phyloP scores from a whole-genome alignment of 2,113 vertebrate species.

The Strigops habroptila region DNA sequence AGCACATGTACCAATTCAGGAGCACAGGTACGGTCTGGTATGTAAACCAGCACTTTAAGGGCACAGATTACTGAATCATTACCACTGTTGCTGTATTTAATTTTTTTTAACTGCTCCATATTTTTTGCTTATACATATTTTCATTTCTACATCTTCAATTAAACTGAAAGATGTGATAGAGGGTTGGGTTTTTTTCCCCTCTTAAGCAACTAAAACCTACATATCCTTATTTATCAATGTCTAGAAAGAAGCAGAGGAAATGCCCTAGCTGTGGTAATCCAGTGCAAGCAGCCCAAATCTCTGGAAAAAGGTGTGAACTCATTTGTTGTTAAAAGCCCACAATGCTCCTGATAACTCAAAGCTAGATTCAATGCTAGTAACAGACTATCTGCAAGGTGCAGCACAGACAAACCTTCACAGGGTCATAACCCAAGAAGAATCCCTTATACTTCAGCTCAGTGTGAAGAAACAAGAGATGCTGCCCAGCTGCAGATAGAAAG shows the following conservation, averaged over 20 bases:
- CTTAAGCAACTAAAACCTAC: background rate
- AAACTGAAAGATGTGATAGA: background rate
- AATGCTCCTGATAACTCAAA: background rate
- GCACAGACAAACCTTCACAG: background rate
- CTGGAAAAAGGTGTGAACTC: background rate
- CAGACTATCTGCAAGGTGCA: background rate
- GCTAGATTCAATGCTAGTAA: background rate
- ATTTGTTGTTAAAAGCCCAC: background rate
- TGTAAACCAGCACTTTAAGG: background rate
- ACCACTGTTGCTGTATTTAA: fast-evolving
- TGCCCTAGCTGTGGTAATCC: background rate
- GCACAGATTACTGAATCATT: background rate
- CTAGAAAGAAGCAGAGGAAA: background rate
- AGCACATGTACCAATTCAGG: background rate
- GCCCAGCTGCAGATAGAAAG: background rate
- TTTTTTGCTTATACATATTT: background rate
- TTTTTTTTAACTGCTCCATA: background rate
- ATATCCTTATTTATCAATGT: background rate
- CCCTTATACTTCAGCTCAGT: background rate
- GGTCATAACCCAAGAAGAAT: background rate
- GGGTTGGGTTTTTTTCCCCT: background rate
- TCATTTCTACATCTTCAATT: background rate
- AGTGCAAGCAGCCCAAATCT: background rate
- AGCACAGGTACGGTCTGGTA: background rate
- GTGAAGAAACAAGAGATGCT: fast-evolving